phyloP scores from a whole-genome alignment of 1,140 invertebrate genomes.

The Fopius arisanus region DNA sequence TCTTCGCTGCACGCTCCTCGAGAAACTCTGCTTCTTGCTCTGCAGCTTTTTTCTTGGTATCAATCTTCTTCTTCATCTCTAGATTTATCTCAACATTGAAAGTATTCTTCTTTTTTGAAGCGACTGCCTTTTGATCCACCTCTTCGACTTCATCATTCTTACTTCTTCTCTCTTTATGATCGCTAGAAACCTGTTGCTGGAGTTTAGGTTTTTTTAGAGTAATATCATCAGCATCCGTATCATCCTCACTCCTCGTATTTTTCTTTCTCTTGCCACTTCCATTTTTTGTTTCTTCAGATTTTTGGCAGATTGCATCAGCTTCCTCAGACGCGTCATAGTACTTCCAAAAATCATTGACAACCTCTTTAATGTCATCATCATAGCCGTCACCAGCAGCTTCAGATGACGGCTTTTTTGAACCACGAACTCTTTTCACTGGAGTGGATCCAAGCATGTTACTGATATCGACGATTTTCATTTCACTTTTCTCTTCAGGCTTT shows the following conservation, averaged over 20 bases:
- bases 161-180: neutral
- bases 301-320: slow-evolving; percentile 37
- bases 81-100: neutral
- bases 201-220: slow-evolving; percentile 1
- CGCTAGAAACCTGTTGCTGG: neutral
- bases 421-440: neutral
- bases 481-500: slow-evolving; percentile 36
- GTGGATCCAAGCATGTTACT: slow-evolving; percentile 42
- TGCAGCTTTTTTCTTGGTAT: neutral
- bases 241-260: slow-evolving; percentile 15
- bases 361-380: slow-evolving; percentile 44
- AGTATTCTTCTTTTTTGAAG: neutral
- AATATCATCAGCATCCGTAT: neutral
- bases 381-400: too few species aligned
- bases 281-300: slow-evolving; percentile 18
- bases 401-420: neutral
- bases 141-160: slow-evolving; percentile 26
- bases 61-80: neutral
- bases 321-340: slow-evolving; percentile 67
- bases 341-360: slow-evolving; percentile 68
- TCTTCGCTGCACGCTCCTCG: slow-evolving; percentile 67
- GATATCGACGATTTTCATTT: slow-evolving; percentile 31
- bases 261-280: slow-evolving; percentile 26
- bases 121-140: neutral
- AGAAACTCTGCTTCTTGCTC: slow-evolving; percentile 28